These are phyloP conservation scores for Phrynosoma platyrhinos DNA, from an alignment of 2,113 vertebrate species.

Conservation along the genomic window DNA sequence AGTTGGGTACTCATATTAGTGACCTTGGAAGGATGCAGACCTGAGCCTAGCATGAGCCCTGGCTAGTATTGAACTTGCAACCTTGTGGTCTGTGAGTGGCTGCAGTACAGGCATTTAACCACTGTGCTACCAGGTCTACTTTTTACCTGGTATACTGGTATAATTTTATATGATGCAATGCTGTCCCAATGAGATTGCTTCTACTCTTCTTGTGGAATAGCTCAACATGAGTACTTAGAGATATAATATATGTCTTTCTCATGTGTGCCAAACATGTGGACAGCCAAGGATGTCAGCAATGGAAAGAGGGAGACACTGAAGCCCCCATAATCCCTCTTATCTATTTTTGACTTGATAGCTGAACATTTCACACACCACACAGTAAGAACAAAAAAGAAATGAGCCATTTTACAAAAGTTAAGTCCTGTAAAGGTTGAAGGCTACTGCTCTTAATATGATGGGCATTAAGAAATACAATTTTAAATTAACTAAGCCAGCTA, in stretches of 20 bases:
- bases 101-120: too few relatives aligned
- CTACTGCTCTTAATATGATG: neutral
- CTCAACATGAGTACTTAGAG: neutral
- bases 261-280: neutral
- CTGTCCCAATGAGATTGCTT: neutral
- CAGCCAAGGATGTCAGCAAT: neutral
- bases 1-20: too few relatives aligned
- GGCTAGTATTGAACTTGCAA: too few relatives aligned
- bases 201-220: neutral
- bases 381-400: neutral
- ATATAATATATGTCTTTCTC: neutral
- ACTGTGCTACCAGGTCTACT: neutral
- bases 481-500: conserved; percentile 7
- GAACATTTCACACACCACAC: neutral
- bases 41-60: too few relatives aligned
- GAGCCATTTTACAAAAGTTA: neutral
- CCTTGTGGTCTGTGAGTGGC: too few relatives aligned
- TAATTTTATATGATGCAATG: too few relatives aligned
- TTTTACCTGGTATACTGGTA: too few relatives aligned
- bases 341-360: neutral
- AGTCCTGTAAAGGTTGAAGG: neutral
- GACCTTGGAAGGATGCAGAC: too few relatives aligned
- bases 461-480: neutral
- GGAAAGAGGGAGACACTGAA: neutral
- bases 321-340: neutral